A percentile compares a stretch with the other conserved stretches of the same genome.
Evolutionary conservation across 2,888 invertebrate genomes (phyloP).

Genomic region (Lapara coniferarum): DNA sequence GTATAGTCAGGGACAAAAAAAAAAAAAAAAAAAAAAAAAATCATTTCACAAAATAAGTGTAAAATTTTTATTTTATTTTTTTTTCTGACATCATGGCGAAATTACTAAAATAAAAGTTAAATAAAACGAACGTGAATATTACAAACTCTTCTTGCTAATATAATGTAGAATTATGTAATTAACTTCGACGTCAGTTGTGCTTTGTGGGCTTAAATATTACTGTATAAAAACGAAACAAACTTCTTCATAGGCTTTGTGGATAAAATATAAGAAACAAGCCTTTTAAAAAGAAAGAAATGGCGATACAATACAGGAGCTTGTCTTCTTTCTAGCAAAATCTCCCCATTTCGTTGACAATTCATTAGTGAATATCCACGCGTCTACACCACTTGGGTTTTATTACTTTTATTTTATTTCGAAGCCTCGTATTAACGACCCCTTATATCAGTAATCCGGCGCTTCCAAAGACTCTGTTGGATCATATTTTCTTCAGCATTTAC

Average conservation of each 20-base stretch:
- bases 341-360: slow-evolving; percentile 20
- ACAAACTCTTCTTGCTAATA: not conserved
- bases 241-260: not conserved
- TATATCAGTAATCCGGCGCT: slow-evolving; percentile 29
- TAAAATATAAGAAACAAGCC: not conserved
- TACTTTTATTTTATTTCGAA: slow-evolving; percentile 27
- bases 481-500: slow-evolving; percentile 29
- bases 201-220: not conserved
- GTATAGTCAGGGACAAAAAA: too few relatives aligned
- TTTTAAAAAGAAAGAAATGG: not conserved
- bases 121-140: too few relatives aligned
- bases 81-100: not conserved
- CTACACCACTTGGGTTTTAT: slow-evolving; percentile 25
- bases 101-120: too few relatives aligned
- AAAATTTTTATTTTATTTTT: not conserved
- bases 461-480: slow-evolving; percentile 25
- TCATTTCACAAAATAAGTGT: not conserved
- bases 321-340: not conserved
- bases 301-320: not conserved
- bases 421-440: slow-evolving; percentile 28
- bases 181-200: not conserved
- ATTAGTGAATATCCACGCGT: slow-evolving; percentile 21
- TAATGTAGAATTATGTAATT: not conserved
- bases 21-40: too few relatives aligned
- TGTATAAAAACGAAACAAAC: not conserved